Conservation (phyloP, 2,113 vertebrate species). For the Channa argus region DNA sequence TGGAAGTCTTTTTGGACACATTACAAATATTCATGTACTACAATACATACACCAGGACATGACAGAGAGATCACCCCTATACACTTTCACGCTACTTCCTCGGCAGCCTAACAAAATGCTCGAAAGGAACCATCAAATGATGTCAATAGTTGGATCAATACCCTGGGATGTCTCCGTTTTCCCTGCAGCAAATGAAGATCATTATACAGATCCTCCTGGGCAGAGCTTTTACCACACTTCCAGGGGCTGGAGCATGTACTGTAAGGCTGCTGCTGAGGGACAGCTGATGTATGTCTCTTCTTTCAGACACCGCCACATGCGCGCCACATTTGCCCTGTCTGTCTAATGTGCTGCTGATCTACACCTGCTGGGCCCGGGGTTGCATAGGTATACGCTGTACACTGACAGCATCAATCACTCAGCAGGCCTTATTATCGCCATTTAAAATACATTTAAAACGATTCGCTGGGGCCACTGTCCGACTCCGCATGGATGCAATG, state of each 20-base stretch:
- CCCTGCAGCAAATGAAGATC: slow-evolving; percentile 74
- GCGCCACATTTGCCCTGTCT: slow-evolving; percentile 77
- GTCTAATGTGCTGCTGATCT: slow-evolving; percentile 82
- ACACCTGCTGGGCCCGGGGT: slow-evolving; percentile 80
- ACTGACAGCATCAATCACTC: slow-evolving; percentile 83
- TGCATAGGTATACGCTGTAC: slow-evolving; percentile 76
- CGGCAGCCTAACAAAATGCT: slow-evolving; percentile 71
- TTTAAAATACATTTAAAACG: slow-evolving; percentile 83
- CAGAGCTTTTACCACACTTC: slow-evolving; percentile 46
- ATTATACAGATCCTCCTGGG: slow-evolving; percentile 69
- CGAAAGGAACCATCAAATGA: slow-evolving; percentile 81
- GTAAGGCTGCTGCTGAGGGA: slow-evolving; percentile 51
- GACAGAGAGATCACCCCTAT: slow-evolving; percentile 62
- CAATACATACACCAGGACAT: slow-evolving; percentile 48
- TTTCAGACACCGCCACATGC: slow-evolving; percentile 66
- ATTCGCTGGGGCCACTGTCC: slow-evolving; percentile 58
- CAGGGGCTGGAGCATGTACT: slow-evolving; percentile 40
- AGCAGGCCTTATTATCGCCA: slow-evolving; percentile 80
- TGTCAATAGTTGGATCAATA: slow-evolving; percentile 84
- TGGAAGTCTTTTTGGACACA: slow-evolving; percentile 11
- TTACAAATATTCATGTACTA: slow-evolving; percentile 50
- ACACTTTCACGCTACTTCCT: slow-evolving; percentile 54
- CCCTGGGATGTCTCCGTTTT: slow-evolving; percentile 74
- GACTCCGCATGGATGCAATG: slow-evolving; percentile 47
- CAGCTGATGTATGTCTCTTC: slow-evolving; percentile 64